These are phyloP conservation scores for Temnothorax unifasciatus DNA, from an alignment of 2,888 invertebrate genomes.

Conservation along the genomic window DNA sequence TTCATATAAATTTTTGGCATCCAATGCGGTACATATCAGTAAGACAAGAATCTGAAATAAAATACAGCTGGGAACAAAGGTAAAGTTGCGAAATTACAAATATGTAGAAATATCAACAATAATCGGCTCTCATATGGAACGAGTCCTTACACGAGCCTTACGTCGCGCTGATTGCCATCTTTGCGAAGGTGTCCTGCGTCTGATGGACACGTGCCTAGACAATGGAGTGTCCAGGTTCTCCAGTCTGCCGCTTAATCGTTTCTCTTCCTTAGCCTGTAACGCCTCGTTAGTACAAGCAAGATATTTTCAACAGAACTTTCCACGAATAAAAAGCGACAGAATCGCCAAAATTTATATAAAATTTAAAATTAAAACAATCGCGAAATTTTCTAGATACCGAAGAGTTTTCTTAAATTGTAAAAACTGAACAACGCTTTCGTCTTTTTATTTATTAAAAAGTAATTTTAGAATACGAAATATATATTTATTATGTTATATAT, in stretches of 20 bases:
- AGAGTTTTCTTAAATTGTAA: not conserved
- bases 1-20: not conserved
- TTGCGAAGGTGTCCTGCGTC: constrained; percentile 84
- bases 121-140: constrained; percentile 61
- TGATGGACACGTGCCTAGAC: constrained; percentile 84
- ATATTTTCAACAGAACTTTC: constrained; percentile 23
- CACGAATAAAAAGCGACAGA: not conserved
- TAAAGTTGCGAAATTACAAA: constrained; percentile 13
- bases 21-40: not conserved
- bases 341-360: constrained; percentile 14
- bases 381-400: not conserved
- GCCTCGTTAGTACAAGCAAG: constrained; percentile 79
- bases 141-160: constrained; percentile 85
- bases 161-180: constrained; percentile 85
- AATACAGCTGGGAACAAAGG: constrained; percentile 10
- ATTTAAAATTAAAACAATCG: not conserved
- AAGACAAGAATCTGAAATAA: constrained; percentile 48
- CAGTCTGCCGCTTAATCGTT: constrained; percentile 82
- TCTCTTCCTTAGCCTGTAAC: constrained; percentile 82
- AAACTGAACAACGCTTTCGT: not conserved
- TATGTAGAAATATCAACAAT: not conserved
- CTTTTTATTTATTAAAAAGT: not conserved
- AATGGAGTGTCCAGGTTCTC: constrained; percentile 83
- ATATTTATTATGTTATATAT: no score
- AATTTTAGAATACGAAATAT: not conserved